These are phyloP conservation scores for Sphecodes monilicornis DNA, from an alignment of 2,888 invertebrate genomes.

Conservation along the genomic window DNA sequence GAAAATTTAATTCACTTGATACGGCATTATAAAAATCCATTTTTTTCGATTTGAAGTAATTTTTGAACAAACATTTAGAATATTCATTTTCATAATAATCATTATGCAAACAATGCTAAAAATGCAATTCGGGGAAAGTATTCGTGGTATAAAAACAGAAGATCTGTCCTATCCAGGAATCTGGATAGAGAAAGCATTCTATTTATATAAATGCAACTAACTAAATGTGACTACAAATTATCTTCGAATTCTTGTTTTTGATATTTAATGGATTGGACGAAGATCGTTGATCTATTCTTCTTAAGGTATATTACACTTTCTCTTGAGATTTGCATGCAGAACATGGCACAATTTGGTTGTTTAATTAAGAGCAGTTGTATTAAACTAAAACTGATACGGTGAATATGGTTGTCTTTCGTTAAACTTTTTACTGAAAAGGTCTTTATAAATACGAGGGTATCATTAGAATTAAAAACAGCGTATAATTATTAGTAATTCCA, in stretches of 20 bases:
- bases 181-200: conserved; percentile 1
- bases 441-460: no score
- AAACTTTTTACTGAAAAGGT: no score
- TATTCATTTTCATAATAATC: neutral
- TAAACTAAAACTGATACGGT: neutral
- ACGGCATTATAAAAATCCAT: neutral
- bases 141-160: neutral
- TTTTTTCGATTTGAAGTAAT: neutral
- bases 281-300: neutral
- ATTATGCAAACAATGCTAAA: neutral
- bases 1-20: neutral
- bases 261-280: neutral
- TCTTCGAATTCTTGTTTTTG: neutral
- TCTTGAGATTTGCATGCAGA: neutral
- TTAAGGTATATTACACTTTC: neutral
- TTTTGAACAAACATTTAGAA: neutral
- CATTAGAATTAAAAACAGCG: no score
- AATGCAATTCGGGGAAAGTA: neutral
- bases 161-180: neutral
- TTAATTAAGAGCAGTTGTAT: neutral
- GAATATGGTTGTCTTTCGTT: no score
- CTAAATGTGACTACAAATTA: neutral
- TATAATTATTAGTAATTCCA: no score
- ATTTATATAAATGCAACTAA: neutral
- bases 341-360: neutral